Evolutionary conservation across 2,888 invertebrate species (phyloP), one percentile per base, ranked within the genome.

Genomic region (Polietes domitor): DNA sequence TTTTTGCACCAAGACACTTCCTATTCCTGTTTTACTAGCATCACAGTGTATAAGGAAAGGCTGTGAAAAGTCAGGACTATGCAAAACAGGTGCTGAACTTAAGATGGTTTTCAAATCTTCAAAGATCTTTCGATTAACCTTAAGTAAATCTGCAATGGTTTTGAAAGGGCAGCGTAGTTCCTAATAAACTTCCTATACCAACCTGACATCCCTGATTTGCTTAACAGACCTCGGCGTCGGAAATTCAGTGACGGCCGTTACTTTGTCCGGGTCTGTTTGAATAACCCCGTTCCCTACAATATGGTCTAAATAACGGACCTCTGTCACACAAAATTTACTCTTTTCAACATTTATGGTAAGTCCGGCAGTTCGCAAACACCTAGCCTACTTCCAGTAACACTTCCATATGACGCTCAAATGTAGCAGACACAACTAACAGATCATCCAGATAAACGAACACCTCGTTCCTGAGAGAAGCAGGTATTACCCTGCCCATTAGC

Each of bases 371-470:
- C 47, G 21, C 3, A 47, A 1, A 19, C 10, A 19, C 17, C 12
- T 17, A 68, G 47, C 47, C 12, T 7, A 47, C 26, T 17, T 26
- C 37, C n/a, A 2, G 4, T 15, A 80, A 19, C 1, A 74, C 55
- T 21, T 50, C 50, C 0, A 77, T 12, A 70, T 82, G 81, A 12
- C 58, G 15, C 4, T 61, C 61, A 58, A 79, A 83, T 1, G 74
- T 63, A 2, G 71, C 68, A 26, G 76, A 82, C 26, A 70, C 43
- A 0, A 85, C 17, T 3, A 86, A 15, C 0, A 85, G 55, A 53
- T 86, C 83, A n/a, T 85, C 86, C 10, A 86, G 76, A 68, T 85
- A 82, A 0, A 81, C 81, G 17, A 82, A 74, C 68, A 79, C 79
- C 19, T 79, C 79, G n/a, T 50, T 72, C 43, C 71, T 80, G 4